Conservation (phyloP, 2,113 vertebrate species). For the Anolis sagrei region DNA sequence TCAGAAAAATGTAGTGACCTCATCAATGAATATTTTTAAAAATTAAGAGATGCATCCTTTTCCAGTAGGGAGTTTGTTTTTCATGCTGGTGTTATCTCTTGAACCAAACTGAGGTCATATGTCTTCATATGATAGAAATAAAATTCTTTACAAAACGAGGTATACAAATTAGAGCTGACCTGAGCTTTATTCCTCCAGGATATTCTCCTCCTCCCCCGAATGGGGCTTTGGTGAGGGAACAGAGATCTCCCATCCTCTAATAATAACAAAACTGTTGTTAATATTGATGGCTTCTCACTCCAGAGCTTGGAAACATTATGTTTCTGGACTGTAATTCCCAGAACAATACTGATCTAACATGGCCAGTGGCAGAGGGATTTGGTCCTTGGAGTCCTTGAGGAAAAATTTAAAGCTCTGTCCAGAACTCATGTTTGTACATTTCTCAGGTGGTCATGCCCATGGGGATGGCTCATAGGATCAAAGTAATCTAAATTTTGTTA, state of each 20-base stretch:
- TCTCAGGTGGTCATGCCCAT: neutral
- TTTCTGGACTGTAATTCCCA: no score
- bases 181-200: neutral
- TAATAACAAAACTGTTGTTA: no score
- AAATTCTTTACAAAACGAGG: slow-evolving; percentile 56
- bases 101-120: neutral
- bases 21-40: slow-evolving; percentile 50
- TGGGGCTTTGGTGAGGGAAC: no score
- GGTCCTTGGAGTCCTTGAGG: no score
- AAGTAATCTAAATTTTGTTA: neutral
- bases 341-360: no score
- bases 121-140: slow-evolving; percentile 60
- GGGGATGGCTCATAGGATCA: neutral
- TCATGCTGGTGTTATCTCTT: no score
- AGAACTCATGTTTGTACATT: neutral
- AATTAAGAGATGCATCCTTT: no score
- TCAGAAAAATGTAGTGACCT: slow-evolving; percentile 51
- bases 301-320: no score
- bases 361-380: no score
- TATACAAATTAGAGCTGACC: slow-evolving; percentile 25
- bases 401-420: neutral
- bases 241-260: no score
- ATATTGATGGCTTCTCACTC: no score
- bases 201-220: neutral
- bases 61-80: no score